A percentile compares a stretch with the other conserved stretches of the same genome.
Evolutionary conservation across 2,797 vertebrate species (phyloP).

Genomic region (Pangasius macronema): DNA sequence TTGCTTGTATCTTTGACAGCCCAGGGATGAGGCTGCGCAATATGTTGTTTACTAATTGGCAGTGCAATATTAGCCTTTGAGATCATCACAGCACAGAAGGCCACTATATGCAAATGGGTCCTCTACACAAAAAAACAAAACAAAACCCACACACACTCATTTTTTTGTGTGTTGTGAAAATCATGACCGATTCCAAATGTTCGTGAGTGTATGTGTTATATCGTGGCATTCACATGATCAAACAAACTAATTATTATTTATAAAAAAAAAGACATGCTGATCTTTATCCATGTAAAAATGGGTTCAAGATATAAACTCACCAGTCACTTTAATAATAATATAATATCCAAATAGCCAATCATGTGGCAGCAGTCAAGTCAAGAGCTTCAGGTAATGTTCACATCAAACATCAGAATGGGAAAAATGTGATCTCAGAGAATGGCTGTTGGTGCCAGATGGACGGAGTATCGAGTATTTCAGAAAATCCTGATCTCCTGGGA

Average conservation of each 20-base stretch:
- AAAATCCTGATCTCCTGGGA: not conserved
- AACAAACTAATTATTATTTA: not conserved
- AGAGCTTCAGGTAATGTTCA: not conserved
- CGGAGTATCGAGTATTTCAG: too few species aligned
- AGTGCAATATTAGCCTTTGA: conserved; percentile 13
- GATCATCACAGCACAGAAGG: conserved; percentile 22
- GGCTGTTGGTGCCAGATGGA: not conserved
- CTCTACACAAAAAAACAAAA: not conserved
- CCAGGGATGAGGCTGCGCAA: conserved; percentile 11
- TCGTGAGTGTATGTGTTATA: not conserved
- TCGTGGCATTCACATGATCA: not conserved
- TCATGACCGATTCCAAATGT: conserved; percentile 9
- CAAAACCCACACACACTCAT: not conserved
- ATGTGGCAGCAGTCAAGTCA: not conserved
- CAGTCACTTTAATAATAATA: not conserved
- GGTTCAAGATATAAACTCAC: not conserved
- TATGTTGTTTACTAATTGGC: conserved; percentile 27
- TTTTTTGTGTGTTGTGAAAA: conserved; percentile 4
- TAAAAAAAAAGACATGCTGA: not conserved
- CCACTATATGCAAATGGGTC: conserved; percentile 23
- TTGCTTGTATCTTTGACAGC: not conserved
- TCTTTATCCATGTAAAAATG: not conserved
- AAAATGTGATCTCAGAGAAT: not conserved
- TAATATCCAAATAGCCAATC: not conserved
- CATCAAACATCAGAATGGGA: too few species aligned